phyloP scores from a whole-genome alignment of 1,140 invertebrate species.

The Musca domestica region DNA sequence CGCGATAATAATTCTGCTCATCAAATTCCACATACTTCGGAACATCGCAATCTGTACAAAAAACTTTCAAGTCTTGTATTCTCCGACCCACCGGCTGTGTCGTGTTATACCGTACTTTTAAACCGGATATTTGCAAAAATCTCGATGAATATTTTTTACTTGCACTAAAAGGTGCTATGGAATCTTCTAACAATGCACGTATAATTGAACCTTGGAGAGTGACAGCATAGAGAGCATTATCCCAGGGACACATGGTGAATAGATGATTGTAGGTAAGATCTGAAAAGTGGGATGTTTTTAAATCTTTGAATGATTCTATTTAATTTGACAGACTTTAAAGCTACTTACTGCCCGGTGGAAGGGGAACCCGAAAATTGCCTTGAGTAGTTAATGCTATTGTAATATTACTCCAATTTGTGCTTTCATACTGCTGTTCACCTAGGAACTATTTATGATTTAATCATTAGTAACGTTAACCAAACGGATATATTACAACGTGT shows the following conservation, averaged over 20 bases:
- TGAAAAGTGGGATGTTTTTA: conserved; percentile 35
- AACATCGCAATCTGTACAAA: conserved; percentile 66
- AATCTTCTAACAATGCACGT: conserved; percentile 61
- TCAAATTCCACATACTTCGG: conserved; percentile 61
- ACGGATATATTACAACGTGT: too few species aligned
- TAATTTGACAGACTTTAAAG: not conserved
- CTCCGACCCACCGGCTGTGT: conserved; percentile 57
- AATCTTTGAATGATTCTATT: not conserved
- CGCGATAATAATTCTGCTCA: conserved; percentile 59
- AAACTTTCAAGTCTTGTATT: conserved; percentile 57
- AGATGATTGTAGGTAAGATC: conserved; percentile 68
- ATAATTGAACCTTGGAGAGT: conserved; percentile 64
- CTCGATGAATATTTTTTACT: conserved; percentile 50
- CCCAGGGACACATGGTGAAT: conserved; percentile 68
- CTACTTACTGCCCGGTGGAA: conserved; percentile 27
- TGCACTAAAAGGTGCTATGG: conserved; percentile 50
- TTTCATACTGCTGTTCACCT: conserved; percentile 10
- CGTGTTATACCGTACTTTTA: conserved; percentile 57
- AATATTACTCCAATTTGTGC: conserved; percentile 63
- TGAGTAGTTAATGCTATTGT: conserved; percentile 67
- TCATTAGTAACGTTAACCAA: too few species aligned
- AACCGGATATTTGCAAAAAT: conserved; percentile 58
- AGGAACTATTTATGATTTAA: conserved; percentile 1
- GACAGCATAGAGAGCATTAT: conserved; percentile 68
- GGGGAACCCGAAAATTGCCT: conserved; percentile 69